phyloP scores from a whole-genome alignment of 2,113 vertebrate species.

The Tonatia bakeri region DNA sequence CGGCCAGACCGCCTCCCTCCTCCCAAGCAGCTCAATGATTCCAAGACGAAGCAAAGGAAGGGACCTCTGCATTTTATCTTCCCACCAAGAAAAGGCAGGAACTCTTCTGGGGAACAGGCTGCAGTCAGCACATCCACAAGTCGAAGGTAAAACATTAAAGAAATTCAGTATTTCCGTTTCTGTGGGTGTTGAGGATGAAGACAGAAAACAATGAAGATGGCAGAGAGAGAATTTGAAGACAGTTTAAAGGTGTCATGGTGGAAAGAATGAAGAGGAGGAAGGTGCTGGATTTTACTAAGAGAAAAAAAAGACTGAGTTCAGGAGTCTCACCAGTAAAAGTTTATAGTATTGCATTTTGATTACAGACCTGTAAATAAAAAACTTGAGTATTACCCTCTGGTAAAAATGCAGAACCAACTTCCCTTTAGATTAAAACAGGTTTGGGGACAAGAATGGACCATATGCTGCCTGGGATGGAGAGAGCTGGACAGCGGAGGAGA shows the following conservation, averaged over 20 bases:
- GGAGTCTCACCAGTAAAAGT: conserved; percentile 31
- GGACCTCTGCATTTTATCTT: not conserved
- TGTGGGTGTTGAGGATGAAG: not conserved
- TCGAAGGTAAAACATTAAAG: not conserved
- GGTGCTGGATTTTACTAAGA: conserved; percentile 12
- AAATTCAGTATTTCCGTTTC: not conserved
- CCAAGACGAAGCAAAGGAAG: not conserved
- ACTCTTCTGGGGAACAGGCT: not conserved
- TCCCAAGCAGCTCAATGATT: not conserved
- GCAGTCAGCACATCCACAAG: not conserved
- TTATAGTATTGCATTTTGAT: conserved; percentile 63
- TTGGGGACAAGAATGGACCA: conserved; percentile 8
- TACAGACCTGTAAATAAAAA: conserved; percentile 43
- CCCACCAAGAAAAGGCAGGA: not conserved
- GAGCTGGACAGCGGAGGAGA: not conserved
- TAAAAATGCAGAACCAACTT: conserved; percentile 52
- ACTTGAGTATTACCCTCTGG: not conserved
- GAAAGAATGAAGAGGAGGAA: not conserved
- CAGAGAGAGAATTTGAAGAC: not conserved
- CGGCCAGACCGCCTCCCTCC: not conserved
- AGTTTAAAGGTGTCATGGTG: not conserved
- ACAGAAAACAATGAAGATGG: not conserved
- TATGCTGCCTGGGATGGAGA: not conserved
- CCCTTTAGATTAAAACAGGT: conserved; percentile 4
- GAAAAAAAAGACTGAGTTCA: conserved; percentile 38